These are phyloP conservation scores for Ichneumon xanthorius DNA, from an alignment of 2,888 invertebrate genomes.

Conservation along the genomic window DNA sequence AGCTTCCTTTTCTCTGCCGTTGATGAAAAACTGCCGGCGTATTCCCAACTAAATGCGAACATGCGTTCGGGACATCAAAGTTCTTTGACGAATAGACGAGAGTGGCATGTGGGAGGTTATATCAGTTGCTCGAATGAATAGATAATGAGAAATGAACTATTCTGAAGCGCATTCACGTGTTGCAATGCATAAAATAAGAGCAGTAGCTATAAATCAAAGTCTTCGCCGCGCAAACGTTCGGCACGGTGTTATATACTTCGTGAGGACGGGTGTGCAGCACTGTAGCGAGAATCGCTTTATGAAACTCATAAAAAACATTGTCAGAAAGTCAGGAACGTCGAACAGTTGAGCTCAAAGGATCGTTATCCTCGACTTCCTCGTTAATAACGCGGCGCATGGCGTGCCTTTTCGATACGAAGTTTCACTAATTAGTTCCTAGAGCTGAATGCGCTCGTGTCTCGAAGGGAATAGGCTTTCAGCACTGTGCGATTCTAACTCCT, in stretches of 20 bases:
- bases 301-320: conserved; percentile 76
- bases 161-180: conserved; percentile 4
- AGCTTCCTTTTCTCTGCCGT: background rate
- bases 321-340: conserved; percentile 61
- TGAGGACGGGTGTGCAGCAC: conserved; percentile 51
- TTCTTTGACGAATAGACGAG: background rate
- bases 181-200: conserved; percentile 13
- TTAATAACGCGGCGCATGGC: conserved; percentile 75
- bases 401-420: conserved; percentile 76
- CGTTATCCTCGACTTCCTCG: conserved; percentile 73
- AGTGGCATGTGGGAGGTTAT: background rate
- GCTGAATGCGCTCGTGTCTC: conserved; percentile 64
- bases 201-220: conserved; percentile 67
- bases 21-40: background rate
- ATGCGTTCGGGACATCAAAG: background rate
- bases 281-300: conserved; percentile 71
- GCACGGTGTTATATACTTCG: conserved; percentile 62
- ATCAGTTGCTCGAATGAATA: background rate
- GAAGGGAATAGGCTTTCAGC: conserved; percentile 9
- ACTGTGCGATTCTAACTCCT: background rate
- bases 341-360: conserved; percentile 69
- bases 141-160: background rate
- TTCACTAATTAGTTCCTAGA: conserved; percentile 77
- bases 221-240: conserved; percentile 73
- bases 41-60: background rate